Base-by-base conservation (phyloP, 2,797 vertebrate species). In the Yasuhikotakia modesta region DNA sequence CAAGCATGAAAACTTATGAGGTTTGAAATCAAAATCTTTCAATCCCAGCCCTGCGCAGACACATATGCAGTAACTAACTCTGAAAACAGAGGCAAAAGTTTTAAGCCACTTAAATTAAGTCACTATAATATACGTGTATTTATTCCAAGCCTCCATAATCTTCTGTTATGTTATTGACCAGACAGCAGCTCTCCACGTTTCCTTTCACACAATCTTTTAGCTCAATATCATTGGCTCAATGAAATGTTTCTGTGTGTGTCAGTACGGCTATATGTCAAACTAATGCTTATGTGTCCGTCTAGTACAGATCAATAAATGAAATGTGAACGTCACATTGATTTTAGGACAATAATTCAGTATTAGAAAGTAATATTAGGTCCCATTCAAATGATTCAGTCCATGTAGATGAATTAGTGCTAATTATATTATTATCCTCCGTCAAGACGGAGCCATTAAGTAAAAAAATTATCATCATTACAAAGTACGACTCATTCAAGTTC, bases 21-120 rank as follows among this genome's bases (percentile, higher is more conserved):
- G 14, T 65, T 27, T 52, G 4, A 52, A 58, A 12, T 58, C 10
- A 24, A 21, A 58, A 27, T 1, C 12, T 60, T 4, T 50, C 48
- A 50, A 50, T 30, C 24, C 57, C 57, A 30, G 57, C 57, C 48
- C 35, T 39, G 7, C 8, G 11, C 35, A 39, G 35, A 0, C 35
- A 39, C 35, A 39, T 1, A 39, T 43, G 39, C 39, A 1, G 10
- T 43, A 39, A 10, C 39, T 43, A 43, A 43, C 8, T 43, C n/a
- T 43, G n/a, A 11, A 83, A 78, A 80, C 81, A 75, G 75, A 77
- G 78, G 73, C 68, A 83, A 87, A 87, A 82, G 86, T 82, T 50
- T 82, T 85, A 43, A 43, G 8, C 1, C 39, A 43, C 10, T 43
- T 27, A 27, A 2, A 2, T 87, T 72, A 78, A 81, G 80, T 85